These are phyloP conservation scores for Rhagoletis pomonella DNA, from an alignment of 1,140 invertebrate genomes.

Conservation along the genomic window DNA sequence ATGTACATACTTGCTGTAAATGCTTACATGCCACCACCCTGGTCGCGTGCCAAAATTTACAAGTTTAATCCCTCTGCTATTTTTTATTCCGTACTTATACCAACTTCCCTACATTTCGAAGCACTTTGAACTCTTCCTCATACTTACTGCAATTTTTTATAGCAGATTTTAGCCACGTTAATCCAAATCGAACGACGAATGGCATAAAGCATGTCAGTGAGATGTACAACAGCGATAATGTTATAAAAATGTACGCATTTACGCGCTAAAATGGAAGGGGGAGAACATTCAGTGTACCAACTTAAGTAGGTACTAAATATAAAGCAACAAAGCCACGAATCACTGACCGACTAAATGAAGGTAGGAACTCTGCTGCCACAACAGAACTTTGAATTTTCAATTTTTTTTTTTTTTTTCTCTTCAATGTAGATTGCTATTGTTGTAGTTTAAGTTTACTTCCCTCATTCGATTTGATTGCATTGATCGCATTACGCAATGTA, in stretches of 20 bases:
- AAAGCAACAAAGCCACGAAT: slow-evolving; percentile 27
- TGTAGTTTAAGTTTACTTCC: neutral
- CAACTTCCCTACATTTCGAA: slow-evolving; percentile 23
- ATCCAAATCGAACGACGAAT: neutral
- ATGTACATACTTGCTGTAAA: neutral
- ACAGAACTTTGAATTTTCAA: too few relatives aligned
- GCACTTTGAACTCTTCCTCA: slow-evolving; percentile 34
- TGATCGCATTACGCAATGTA: slow-evolving; percentile 38
- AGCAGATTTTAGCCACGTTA: slow-evolving; percentile 21
- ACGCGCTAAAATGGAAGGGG: neutral
- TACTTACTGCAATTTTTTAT: neutral
- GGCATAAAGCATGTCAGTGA: slow-evolving; percentile 39
- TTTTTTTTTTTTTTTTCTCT: neutral
- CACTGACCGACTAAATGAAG: slow-evolving; percentile 8
- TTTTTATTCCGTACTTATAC: neutral
- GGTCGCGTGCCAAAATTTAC: slow-evolving; percentile 4
- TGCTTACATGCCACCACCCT: slow-evolving; percentile 19
- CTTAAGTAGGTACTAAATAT: too few relatives aligned
- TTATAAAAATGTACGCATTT: slow-evolving; percentile 15
- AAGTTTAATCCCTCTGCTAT: neutral
- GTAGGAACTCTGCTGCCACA: neutral
- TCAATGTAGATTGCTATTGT: neutral
- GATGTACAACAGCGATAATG: slow-evolving; percentile 31
- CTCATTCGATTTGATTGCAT: slow-evolving; percentile 39
- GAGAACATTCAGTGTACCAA: neutral